A percentile compares a stretch with the other conserved stretches of the same genome.
Conservation (phyloP, 2,113 vertebrate species). For the Mormoops blainvillei region DNA sequence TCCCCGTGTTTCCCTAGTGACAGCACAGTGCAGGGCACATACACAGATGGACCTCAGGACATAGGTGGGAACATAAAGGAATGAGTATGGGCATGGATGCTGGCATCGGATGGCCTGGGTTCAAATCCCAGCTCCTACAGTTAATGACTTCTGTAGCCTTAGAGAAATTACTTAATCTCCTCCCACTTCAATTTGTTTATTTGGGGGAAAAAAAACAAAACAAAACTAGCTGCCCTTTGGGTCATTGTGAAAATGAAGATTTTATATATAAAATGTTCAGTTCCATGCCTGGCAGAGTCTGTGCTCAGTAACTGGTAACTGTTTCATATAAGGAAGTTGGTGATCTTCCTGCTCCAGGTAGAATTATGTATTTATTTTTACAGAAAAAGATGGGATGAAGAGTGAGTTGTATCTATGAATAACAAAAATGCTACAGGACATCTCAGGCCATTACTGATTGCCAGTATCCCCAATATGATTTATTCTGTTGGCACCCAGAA, state of each 20-base stretch:
- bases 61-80: neutral
- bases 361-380: constrained; percentile 36
- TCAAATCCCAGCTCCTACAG: neutral
- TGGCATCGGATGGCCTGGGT: neutral
- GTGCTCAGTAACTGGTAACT: neutral
- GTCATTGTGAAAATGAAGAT: constrained; percentile 27
- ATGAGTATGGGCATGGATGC: neutral
- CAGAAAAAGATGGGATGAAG: neutral
- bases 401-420: neutral
- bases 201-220: neutral
- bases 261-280: neutral
- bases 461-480: neutral
- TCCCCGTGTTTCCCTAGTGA: neutral
- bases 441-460: neutral
- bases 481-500: neutral
- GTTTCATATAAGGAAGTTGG: neutral
- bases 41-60: neutral
- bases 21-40: neutral
- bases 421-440: constrained; percentile 8
- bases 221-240: neutral
- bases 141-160: neutral
- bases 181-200: neutral
- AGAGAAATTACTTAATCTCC: neutral
- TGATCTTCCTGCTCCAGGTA: neutral
- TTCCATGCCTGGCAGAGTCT: neutral